Conservation (phyloP, 2,888 invertebrate genomes). For the Autographa gamma region DNA sequence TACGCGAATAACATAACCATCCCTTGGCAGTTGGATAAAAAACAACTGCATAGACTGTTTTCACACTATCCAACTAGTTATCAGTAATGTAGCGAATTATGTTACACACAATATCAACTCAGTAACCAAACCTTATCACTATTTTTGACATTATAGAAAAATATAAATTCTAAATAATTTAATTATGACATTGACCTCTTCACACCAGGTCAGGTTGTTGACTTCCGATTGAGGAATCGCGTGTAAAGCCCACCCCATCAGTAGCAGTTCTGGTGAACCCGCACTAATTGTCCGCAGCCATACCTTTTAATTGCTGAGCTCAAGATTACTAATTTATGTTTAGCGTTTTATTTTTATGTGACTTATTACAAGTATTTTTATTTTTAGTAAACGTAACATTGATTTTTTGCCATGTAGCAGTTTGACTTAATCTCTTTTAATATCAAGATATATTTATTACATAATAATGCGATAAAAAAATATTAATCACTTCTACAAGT, state of each 20-base stretch:
- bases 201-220: constrained; percentile 6
- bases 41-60: too few species aligned
- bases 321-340: not conserved
- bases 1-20: too few species aligned
- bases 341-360: constrained; percentile 3
- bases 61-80: too few species aligned
- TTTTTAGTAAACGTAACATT: not conserved
- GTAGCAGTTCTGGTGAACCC: constrained; percentile 19
- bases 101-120: too few species aligned
- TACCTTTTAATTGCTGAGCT: not conserved
- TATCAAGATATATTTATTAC: too few species aligned
- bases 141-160: not conserved
- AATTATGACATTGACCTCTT: constrained; percentile 19
- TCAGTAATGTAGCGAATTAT: too few species aligned
- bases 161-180: not conserved
- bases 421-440: not conserved
- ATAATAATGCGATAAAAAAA: too few species aligned
- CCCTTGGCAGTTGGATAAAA: too few species aligned
- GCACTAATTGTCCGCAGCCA: constrained; percentile 13
- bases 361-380: not conserved
- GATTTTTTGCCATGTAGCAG: not conserved
- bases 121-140: not conserved
- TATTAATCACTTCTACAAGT: too few species aligned
- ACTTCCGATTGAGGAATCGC: constrained; percentile 20
- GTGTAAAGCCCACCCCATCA: constrained; percentile 18